Percentiles rank a stretch among this genome's conserved stretches.
Evolutionary conservation across 2,797 vertebrate genomes (phyloP).

Genomic region (Spinibarbus caldwelli): DNA sequence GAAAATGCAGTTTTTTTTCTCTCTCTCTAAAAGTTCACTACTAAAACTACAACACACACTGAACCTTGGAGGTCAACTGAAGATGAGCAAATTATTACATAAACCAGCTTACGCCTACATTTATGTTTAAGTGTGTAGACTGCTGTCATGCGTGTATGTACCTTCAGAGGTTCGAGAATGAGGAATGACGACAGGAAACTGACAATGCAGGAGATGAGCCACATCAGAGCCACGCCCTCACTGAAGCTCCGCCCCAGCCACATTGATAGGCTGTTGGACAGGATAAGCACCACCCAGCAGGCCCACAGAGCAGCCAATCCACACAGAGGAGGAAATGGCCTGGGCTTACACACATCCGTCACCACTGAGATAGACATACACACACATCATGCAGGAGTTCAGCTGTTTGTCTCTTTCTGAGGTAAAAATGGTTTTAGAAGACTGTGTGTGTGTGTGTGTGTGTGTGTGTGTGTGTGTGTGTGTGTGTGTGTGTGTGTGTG

Average conservation of each 20-base stretch:
- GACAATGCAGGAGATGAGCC: conserved; percentile 91
- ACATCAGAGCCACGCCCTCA: conserved; percentile 86
- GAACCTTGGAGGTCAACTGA: neutral
- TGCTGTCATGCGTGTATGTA: neutral
- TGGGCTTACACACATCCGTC: conserved; percentile 78
- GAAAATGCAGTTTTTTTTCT: no score
- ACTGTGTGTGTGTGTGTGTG: no score
- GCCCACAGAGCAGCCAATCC: conserved; percentile 83
- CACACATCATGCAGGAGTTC: neutral
- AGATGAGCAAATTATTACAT: neutral
- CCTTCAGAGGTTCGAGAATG: conserved; percentile 93
- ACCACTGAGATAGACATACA: conserved; percentile 64
- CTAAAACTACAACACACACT: neutral
- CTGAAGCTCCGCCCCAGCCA: conserved; percentile 88
- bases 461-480: no score
- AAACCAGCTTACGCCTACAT: no score
- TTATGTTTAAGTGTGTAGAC: no score
- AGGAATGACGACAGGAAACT: conserved; percentile 91
- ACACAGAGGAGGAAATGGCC: conserved; percentile 87
- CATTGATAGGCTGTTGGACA: conserved; percentile 80
- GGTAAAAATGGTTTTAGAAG: neutral
- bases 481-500: no score
- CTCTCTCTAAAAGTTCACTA: no score
- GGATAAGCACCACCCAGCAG: conserved; percentile 81
- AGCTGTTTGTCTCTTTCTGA: neutral